Conservation (phyloP, 2,797 vertebrate genomes). For the Sparus aurata region DNA sequence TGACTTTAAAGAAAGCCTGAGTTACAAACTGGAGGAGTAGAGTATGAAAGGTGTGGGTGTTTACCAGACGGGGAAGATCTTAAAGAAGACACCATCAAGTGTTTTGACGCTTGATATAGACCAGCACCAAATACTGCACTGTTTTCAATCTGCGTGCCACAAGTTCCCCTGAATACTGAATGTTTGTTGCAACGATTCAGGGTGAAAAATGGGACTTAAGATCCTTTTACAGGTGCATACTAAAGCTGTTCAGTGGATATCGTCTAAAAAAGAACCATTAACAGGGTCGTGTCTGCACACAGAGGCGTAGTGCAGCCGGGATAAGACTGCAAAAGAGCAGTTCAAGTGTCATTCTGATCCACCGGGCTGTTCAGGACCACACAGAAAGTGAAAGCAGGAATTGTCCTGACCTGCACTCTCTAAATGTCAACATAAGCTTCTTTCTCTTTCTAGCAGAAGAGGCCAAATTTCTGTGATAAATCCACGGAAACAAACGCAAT, state of each 20-base stretch:
- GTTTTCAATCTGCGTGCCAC: no score
- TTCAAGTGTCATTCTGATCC: constrained; percentile 2
- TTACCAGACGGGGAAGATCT: no score
- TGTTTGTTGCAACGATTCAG: no score
- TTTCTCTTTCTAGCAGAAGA: not conserved
- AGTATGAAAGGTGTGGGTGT: not conserved
- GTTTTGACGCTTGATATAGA: no score
- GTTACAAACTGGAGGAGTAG: not conserved
- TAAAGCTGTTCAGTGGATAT: no score
- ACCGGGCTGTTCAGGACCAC: constrained; percentile 4
- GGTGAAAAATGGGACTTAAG: no score
- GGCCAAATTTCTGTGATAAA: not conserved
- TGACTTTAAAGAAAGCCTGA: not conserved
- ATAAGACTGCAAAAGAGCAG: not conserved
- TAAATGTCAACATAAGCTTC: constrained; percentile 32
- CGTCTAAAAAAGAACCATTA: not conserved
- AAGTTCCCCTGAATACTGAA: no score
- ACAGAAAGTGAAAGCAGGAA: constrained; percentile 4
- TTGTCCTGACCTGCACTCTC: constrained; percentile 17
- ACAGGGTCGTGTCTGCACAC: not conserved
- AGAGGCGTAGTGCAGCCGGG: not conserved
- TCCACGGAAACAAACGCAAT: constrained; percentile 37
- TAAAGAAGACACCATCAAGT: no score
- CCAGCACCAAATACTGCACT: no score
- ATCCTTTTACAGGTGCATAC: no score